Evolutionary conservation across 2,888 invertebrate species (phyloP).

Genomic region (Holacanthella duospinosa): DNA sequence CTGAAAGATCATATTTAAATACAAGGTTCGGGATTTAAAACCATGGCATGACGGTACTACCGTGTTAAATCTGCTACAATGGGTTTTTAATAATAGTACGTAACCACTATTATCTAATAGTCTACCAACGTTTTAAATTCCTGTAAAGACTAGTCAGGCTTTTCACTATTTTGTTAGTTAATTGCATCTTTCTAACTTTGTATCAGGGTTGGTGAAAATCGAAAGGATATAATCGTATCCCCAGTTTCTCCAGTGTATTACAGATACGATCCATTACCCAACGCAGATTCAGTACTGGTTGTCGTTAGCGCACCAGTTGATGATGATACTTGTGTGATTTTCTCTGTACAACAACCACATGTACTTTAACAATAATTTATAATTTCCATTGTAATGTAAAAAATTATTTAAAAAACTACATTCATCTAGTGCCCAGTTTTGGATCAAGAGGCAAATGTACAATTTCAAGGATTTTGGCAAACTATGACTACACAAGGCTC

Average conservation of each 20-base stretch:
- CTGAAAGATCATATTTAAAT: too few species aligned
- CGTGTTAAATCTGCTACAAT: too few species aligned
- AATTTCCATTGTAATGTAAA: background rate
- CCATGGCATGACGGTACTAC: too few species aligned
- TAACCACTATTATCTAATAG: background rate
- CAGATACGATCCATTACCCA: background rate
- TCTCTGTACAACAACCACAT: background rate
- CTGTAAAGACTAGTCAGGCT: too few species aligned
- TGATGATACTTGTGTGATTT: background rate
- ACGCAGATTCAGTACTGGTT: background rate
- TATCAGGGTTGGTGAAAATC: background rate
- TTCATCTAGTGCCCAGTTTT: slow-evolving; percentile 67
- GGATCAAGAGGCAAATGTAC: slow-evolving; percentile 63
- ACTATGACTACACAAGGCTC: slow-evolving; percentile 65
- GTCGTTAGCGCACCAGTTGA: background rate
- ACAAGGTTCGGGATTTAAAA: too few species aligned
- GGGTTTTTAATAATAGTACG: background rate
- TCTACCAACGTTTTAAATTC: background rate
- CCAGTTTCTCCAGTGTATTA: background rate
- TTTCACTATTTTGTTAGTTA: too few species aligned
- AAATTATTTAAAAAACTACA: background rate
- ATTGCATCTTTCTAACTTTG: too few species aligned
- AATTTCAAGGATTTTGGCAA: slow-evolving; percentile 61
- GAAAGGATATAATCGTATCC: background rate
- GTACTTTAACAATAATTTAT: background rate